Conservation (phyloP, 1,140 invertebrate genomes). For the Anastrepha obliqua region DNA sequence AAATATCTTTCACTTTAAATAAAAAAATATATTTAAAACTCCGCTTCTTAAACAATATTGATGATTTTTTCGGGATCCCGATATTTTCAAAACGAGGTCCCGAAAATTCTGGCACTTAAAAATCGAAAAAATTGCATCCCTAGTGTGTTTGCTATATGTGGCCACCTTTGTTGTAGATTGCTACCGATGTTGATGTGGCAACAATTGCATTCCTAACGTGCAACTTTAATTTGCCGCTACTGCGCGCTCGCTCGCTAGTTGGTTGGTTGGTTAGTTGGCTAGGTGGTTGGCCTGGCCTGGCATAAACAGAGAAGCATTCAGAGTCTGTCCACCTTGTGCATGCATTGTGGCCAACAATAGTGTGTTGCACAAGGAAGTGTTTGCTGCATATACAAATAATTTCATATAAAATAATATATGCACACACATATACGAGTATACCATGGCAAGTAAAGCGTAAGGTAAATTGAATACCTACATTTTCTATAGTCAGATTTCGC, state of each 20-base stretch:
- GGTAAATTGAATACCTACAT: too few species aligned
- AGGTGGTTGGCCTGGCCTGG: neutral
- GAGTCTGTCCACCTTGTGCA: neutral
- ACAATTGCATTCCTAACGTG: constrained; percentile 47
- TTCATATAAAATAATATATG: too few species aligned
- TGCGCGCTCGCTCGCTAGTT: neutral
- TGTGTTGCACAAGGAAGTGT: constrained; percentile 38
- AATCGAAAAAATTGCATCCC: too few species aligned
- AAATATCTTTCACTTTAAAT: too few species aligned
- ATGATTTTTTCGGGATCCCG: too few species aligned
- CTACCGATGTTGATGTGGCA: constrained; percentile 29
- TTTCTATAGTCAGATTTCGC: too few species aligned
- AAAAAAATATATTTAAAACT: too few species aligned
- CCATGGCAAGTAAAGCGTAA: too few species aligned
- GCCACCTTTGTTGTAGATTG: constrained; percentile 17
- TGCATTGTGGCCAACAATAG: constrained; percentile 15
- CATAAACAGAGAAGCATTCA: neutral
- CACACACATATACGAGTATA: too few species aligned
- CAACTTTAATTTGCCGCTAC: constrained; percentile 45
- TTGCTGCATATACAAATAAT: neutral
- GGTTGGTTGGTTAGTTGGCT: neutral
- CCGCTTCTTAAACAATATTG: too few species aligned
- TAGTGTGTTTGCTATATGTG: neutral
- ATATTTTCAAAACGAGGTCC: too few species aligned
- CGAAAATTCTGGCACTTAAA: too few species aligned